Conservation (phyloP, 2,888 invertebrate species). For the Esperia sulphurella region DNA sequence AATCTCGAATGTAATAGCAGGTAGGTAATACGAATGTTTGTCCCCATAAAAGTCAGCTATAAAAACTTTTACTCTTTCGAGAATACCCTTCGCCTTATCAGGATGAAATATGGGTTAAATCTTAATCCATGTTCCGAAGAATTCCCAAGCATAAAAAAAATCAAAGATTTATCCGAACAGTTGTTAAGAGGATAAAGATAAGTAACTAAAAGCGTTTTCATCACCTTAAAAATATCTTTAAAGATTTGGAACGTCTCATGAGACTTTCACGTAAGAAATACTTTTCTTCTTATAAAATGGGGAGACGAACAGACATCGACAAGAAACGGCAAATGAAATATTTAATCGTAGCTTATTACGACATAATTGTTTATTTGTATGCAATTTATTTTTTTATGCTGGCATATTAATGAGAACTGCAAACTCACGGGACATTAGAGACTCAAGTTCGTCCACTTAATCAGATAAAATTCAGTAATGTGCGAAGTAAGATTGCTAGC, state of each 20-base stretch:
- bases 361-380: too few species aligned
- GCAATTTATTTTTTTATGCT: too few species aligned
- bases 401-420: too few species aligned
- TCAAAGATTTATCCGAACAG: constrained; percentile 4
- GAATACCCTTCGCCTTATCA: constrained; percentile 3
- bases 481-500: not conserved
- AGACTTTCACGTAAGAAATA: too few species aligned
- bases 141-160: constrained; percentile 1
- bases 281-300: not conserved
- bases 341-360: too few species aligned
- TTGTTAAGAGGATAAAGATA: not conserved
- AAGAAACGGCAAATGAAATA: too few species aligned
- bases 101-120: constrained; percentile 1
- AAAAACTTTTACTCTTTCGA: constrained; percentile 7
- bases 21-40: constrained; percentile 5
- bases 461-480: not conserved
- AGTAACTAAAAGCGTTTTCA: not conserved
- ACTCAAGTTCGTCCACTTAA: not conserved
- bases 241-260: not conserved
- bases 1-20: not conserved
- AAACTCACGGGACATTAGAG: not conserved
- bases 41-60: constrained; percentile 9
- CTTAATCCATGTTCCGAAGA: constrained; percentile 1
- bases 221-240: not conserved
- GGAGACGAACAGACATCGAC: not conserved